Conservation (phyloP, 2,888 invertebrate genomes). For the Matsumyia berberina region DNA sequence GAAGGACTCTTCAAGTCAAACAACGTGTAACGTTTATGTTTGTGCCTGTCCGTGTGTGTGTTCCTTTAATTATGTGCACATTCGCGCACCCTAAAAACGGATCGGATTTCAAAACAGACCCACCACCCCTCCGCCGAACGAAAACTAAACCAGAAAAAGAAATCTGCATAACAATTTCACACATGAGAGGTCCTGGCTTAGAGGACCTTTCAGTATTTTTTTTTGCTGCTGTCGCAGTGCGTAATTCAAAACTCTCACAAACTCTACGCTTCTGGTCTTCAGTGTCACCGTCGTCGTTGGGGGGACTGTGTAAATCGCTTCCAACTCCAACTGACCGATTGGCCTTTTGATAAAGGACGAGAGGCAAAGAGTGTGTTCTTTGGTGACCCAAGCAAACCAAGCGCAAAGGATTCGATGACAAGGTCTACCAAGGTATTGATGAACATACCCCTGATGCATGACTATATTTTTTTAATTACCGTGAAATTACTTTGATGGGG, state of each 20-base stretch:
- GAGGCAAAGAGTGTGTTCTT: conserved; percentile 34
- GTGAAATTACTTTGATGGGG: conserved; percentile 73
- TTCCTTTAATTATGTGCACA: conserved; percentile 52
- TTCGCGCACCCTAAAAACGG: conserved; percentile 49
- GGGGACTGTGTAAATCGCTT: conserved; percentile 26
- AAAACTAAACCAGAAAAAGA: conserved; percentile 38
- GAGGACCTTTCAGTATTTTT: conserved; percentile 32
- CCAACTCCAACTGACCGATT: conserved; percentile 33
- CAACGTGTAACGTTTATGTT: conserved; percentile 46
- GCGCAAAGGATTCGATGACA: conserved; percentile 56
- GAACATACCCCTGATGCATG: conserved; percentile 30
- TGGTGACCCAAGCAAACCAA: conserved; percentile 53
- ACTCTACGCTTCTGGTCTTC: conserved; percentile 74
- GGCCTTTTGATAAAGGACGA: conserved; percentile 42
- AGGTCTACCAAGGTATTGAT: conserved; percentile 35
- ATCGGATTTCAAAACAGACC: conserved; percentile 72
- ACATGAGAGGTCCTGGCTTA: conserved; percentile 56
- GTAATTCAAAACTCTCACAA: conserved; percentile 69
- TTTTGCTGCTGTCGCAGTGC: conserved; percentile 35
- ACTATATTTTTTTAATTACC: conserved; percentile 70
- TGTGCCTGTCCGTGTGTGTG: conserved; percentile 10
- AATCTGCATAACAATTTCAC: conserved; percentile 74
- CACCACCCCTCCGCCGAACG: no score
- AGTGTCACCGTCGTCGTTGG: conserved; percentile 16
- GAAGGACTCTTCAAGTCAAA: conserved; percentile 72